Evolutionary conservation across 2,113 vertebrate species (phyloP).

Genomic region (Physeter macrocephalus): DNA sequence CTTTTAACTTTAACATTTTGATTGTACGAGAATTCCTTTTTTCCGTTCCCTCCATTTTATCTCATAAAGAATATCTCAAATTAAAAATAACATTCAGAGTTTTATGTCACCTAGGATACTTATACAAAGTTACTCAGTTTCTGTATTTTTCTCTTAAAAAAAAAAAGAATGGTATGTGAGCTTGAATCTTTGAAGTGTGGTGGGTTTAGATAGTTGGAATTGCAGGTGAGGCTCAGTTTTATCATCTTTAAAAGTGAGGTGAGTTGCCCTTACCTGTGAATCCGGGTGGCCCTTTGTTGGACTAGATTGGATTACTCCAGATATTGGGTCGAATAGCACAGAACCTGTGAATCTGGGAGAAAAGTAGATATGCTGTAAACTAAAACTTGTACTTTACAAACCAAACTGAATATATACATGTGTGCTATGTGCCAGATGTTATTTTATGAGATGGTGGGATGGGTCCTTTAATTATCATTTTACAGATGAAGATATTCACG

Average conservation of each 20-base stretch:
- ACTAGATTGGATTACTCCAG: not conserved
- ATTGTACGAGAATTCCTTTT: not conserved
- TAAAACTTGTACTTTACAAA: not conserved
- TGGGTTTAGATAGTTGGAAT: not conserved
- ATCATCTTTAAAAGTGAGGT: not conserved
- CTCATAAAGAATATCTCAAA: not conserved
- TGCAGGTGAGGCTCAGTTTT: not conserved
- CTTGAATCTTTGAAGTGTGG: constrained; percentile 2
- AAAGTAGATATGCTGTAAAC: not conserved
- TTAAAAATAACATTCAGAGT: not conserved
- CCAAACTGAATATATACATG: not conserved
- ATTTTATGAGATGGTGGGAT: not conserved
- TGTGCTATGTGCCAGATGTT: not conserved
- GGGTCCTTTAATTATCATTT: not conserved
- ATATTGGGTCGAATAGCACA: not conserved
- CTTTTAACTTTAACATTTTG: constrained; percentile 6
- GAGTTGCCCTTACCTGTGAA: not conserved
- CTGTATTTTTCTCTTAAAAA: not conserved
- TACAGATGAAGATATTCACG: not conserved
- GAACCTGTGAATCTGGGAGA: not conserved
- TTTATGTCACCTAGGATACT: not conserved
- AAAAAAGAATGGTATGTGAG: not conserved
- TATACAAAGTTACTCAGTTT: not conserved
- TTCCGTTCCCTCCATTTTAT: not conserved
- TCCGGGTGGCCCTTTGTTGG: not conserved